These are phyloP conservation scores for Rhabditoides inermis DNA, from an alignment of 2,888 invertebrate species.

Conservation along the genomic window DNA sequence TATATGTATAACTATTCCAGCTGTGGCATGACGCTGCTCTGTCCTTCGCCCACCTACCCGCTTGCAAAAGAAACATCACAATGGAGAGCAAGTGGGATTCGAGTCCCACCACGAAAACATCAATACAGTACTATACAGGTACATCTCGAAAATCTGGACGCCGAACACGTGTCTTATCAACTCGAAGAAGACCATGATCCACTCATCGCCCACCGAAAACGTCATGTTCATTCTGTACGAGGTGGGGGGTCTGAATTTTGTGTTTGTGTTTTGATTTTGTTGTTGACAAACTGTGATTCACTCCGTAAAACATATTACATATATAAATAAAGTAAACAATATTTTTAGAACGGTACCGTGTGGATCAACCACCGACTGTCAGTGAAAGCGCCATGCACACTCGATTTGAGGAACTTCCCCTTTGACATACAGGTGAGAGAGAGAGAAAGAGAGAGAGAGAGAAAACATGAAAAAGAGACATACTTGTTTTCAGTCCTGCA, in stretches of 20 bases:
- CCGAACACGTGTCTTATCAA: slow-evolving; percentile 52
- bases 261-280: no score
- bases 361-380: slow-evolving; percentile 51
- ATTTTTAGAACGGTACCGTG: slow-evolving; percentile 49
- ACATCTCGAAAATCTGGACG: slow-evolving; percentile 47
- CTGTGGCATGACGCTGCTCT: slow-evolving; percentile 50
- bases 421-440: slow-evolving; percentile 39
- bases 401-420: slow-evolving; percentile 48
- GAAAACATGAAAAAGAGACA: not conserved
- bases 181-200: slow-evolving; percentile 48
- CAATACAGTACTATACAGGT: not conserved
- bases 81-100: slow-evolving; percentile 9
- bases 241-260: slow-evolving; percentile 13
- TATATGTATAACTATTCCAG: no score
- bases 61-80: slow-evolving; percentile 32
- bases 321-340: no score
- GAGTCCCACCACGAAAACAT: slow-evolving; percentile 2
- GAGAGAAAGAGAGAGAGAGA: not conserved
- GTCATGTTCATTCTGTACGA: slow-evolving; percentile 47
- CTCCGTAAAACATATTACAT: no score
- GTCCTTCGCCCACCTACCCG: slow-evolving; percentile 31
- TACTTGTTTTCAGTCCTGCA: slow-evolving; percentile 18
- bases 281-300: no score
- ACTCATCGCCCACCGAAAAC: slow-evolving; percentile 51
- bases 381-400: slow-evolving; percentile 50